Evolutionary conservation across 2,113 vertebrate species (phyloP), one percentile per base, ranked within the genome.

Genomic region (Chamaetylas fuelleborni): DNA sequence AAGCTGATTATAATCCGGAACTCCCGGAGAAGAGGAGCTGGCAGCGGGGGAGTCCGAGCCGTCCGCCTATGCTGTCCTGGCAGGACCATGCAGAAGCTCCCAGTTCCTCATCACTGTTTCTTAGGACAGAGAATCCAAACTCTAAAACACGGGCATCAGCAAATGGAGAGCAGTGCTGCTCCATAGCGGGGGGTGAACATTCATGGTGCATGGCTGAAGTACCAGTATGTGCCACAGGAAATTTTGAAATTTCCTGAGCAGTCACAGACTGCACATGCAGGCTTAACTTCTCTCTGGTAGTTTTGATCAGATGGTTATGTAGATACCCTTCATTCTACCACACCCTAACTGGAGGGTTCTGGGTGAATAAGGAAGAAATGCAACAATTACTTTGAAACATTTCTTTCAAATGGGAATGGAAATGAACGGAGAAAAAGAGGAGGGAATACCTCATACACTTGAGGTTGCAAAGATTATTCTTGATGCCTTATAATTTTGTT

Each of bases 51-150:
- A 19, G 7, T 24, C 31, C 43, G 31, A 5, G 34, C n/a, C 6
- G 2, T 3, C 34, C 0, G 0, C 28, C 22, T 28, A 1, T 33
- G 6, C 53, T 62, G 28, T 12, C 58, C 45, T 2, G 36, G 31
- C n/a, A 53, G 42, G 12, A 22, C 14, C 28, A 25, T 1, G 1
- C 5, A 22, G 56, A 31, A 57, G 31, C 45, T 36, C 24, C 31
- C 19, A 19, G 67, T 50, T 73, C 36, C 20, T 60, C 33, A 2
- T 42, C 29, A 2, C 4, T 58, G 0, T 43, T 88, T 67, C 22
- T 48, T 16, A 8, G 0, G 2, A 10, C 18, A 36, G 53, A 60
- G 38, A 16, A 54, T 50, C 11, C 33, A 43, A 1, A 8, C n/a
- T 50, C 17, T 40, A 61, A 81, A 81, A 19, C 24, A 13, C 3